phyloP scores from a whole-genome alignment of 1,140 invertebrate species.

The Cardiocondyla obscurior region DNA sequence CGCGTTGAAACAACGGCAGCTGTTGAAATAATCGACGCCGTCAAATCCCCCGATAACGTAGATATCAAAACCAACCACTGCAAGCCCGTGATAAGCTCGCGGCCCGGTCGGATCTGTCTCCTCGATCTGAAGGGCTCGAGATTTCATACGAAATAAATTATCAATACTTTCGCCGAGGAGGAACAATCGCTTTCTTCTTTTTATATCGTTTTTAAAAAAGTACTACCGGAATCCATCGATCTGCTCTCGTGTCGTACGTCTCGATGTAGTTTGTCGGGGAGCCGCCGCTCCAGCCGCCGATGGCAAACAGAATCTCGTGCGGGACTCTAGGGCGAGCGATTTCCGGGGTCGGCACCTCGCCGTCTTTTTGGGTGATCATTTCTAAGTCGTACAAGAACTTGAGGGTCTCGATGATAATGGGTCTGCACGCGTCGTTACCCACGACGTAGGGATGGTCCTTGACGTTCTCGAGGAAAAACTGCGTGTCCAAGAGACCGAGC shows the following conservation, averaged over 20 bases:
- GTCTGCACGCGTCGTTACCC: slow-evolving; percentile 87
- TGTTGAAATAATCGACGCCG: slow-evolving; percentile 87
- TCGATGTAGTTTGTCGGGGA: slow-evolving; percentile 90
- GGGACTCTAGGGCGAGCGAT: slow-evolving; percentile 88
- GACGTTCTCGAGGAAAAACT: slow-evolving; percentile 89
- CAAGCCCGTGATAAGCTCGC: slow-evolving; percentile 89
- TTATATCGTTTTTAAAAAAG: too few species aligned
- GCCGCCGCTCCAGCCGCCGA: slow-evolving; percentile 91
- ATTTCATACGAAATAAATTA: slow-evolving; percentile 8
- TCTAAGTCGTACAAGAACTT: slow-evolving; percentile 91
- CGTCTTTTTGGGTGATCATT: slow-evolving; percentile 86
- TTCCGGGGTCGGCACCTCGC: slow-evolving; percentile 86
- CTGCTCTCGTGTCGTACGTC: slow-evolving; percentile 90
- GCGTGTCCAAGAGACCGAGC: slow-evolving; percentile 92
- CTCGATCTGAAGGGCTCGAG: slow-evolving; percentile 77
- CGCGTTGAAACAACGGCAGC: slow-evolving; percentile 87
- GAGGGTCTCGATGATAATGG: slow-evolving; percentile 90
- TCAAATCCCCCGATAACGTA: slow-evolving; percentile 89
- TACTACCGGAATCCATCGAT: slow-evolving; percentile 88
- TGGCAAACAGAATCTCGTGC: slow-evolving; percentile 88
- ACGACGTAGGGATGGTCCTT: slow-evolving; percentile 87
- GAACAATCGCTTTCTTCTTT: not conserved
- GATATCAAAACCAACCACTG: slow-evolving; percentile 87
- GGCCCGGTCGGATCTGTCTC: slow-evolving; percentile 87
- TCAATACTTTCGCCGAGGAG: not conserved